These are phyloP conservation scores for Pavo muticus DNA, from an alignment of 2,113 vertebrate species.

Conservation along the genomic window DNA sequence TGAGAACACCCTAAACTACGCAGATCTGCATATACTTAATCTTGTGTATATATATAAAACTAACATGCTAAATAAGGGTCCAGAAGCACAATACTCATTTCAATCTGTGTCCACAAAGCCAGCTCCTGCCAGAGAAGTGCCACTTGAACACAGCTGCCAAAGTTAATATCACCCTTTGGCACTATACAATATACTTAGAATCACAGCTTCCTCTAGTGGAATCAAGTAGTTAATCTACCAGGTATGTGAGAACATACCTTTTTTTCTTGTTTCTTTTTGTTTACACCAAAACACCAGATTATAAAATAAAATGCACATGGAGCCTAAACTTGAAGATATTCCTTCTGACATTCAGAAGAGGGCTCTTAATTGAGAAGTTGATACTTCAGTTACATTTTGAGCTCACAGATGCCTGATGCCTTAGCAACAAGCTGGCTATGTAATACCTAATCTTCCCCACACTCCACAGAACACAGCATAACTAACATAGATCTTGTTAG, in stretches of 20 bases:
- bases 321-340: not conserved
- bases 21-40: not conserved
- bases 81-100: not conserved
- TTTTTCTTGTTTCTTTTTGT: not conserved
- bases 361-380: not conserved
- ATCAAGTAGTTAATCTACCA: not conserved
- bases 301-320: not conserved
- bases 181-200: not conserved
- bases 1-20: not conserved
- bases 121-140: not conserved
- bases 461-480: not conserved
- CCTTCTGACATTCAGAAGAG: not conserved
- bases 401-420: not conserved
- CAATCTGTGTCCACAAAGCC: not conserved
- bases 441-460: not conserved
- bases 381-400: not conserved
- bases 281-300: not conserved
- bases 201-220: not conserved
- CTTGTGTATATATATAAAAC: not conserved
- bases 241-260: not conserved
- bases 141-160: not conserved
- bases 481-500: not conserved
- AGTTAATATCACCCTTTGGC: not conserved
- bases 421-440: not conserved
- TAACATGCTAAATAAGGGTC: not conserved